Percentiles rank a stretch among this genome's conserved stretches.
Evolutionary conservation across 2,113 vertebrate species (phyloP).

Genomic region (Daboia siamensis): DNA sequence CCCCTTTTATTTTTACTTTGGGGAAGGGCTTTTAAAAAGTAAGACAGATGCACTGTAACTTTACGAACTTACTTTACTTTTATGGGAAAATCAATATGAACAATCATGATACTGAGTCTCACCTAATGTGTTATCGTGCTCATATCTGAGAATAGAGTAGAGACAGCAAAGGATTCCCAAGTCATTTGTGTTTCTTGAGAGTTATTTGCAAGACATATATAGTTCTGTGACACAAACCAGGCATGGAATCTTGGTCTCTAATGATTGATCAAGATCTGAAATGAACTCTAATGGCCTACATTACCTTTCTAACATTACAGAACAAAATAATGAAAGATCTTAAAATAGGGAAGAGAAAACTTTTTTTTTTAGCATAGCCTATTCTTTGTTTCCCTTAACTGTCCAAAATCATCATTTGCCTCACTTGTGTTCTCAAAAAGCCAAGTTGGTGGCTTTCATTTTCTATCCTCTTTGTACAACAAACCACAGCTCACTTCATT

Average conservation of each 20-base stretch:
- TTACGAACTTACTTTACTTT: background rate
- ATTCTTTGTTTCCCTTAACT: background rate
- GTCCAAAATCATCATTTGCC: slow-evolving; percentile 14
- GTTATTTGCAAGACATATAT: background rate
- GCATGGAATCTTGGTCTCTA: background rate
- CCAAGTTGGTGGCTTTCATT: background rate
- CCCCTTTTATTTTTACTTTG: background rate
- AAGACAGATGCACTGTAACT: background rate
- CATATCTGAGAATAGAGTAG: background rate
- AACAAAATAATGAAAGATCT: background rate
- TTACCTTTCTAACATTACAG: background rate
- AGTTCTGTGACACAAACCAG: background rate
- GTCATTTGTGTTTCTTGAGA: background rate
- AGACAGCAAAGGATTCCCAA: background rate
- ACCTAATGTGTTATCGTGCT: background rate
- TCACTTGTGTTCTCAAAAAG: background rate
- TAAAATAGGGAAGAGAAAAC: background rate
- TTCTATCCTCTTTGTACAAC: slow-evolving; percentile 13
- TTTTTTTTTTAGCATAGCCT: background rate
- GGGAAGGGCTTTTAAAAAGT: background rate
- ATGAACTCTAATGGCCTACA: background rate
- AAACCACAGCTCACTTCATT: slow-evolving; percentile 47
- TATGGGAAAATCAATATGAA: background rate
- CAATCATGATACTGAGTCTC: background rate
- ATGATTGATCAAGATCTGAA: background rate